Evolutionary conservation across 2,797 vertebrate genomes (phyloP).

Genomic region (Meda fulgida): DNA sequence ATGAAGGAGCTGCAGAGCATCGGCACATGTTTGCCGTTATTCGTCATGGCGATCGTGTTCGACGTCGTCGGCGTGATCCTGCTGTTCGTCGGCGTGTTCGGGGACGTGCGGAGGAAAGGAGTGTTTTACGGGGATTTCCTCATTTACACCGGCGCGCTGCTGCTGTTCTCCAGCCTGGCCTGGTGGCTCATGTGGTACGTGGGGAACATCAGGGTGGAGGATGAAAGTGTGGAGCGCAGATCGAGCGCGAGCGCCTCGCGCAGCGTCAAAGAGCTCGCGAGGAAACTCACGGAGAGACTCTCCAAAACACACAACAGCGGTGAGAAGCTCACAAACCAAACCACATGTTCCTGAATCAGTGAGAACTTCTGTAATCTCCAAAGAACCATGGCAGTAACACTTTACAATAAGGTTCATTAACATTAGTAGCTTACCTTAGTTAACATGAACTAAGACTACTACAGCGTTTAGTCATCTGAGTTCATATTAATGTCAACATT

Average conservation of each 20-base stretch:
- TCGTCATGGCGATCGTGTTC: constrained; percentile 66
- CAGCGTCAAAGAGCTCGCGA: constrained; percentile 66
- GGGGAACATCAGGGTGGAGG: constrained; percentile 74
- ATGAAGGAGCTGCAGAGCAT: constrained; percentile 47
- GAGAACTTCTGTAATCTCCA: not conserved
- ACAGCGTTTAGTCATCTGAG: too few species aligned
- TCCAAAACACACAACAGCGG: constrained; percentile 50
- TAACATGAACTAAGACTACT: too few species aligned
- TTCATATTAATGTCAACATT: too few species aligned
- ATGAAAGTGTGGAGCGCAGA: constrained; percentile 34
- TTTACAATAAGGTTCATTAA: too few species aligned
- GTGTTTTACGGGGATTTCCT: constrained; percentile 81
- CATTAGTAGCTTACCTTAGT: too few species aligned
- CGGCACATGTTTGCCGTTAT: constrained; percentile 68
- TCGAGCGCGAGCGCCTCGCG: constrained; percentile 30
- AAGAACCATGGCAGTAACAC: too few species aligned
- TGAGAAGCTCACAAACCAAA: not conserved
- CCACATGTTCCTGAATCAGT: too few species aligned
- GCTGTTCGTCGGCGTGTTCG: constrained; percentile 78
- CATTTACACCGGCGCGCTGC: constrained; percentile 76
- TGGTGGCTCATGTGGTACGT: constrained; percentile 81
- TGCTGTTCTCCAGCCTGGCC: constrained; percentile 77
- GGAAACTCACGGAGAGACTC: constrained; percentile 72
- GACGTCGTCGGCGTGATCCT: constrained; percentile 72
- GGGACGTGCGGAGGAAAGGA: constrained; percentile 64